Evolutionary conservation across 1,140 invertebrate genomes (phyloP).

Genomic region (Pararge aegeria): DNA sequence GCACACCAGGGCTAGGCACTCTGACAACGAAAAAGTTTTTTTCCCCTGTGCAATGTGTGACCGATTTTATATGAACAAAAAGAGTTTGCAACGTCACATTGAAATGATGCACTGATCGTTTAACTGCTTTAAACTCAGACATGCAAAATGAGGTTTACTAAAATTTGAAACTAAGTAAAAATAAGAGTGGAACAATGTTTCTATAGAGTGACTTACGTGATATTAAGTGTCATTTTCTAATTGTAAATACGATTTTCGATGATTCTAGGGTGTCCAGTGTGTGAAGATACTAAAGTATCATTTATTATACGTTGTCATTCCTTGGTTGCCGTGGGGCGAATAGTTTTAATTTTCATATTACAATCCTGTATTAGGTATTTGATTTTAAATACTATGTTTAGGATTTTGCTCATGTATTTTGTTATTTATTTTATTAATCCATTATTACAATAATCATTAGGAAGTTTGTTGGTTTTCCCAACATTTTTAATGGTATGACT

Average conservation of each 20-base stretch:
- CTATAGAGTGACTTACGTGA: slow-evolving; percentile 7
- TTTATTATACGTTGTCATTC: slow-evolving; percentile 48
- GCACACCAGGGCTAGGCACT: slow-evolving; percentile 79
- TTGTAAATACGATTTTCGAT: slow-evolving; percentile 38
- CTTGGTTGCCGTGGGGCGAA: slow-evolving; percentile 33
- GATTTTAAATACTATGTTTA: no score
- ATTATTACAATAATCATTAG: slow-evolving; percentile 31
- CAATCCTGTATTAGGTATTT: slow-evolving; percentile 41
- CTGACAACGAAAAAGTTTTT: slow-evolving; percentile 71
- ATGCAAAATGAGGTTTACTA: neutral
- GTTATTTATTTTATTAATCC: slow-evolving; percentile 60
- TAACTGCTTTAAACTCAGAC: neutral
- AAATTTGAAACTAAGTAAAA: neutral
- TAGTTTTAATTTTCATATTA: slow-evolving; percentile 36
- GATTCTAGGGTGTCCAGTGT: slow-evolving; percentile 10
- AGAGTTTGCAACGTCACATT: slow-evolving; percentile 76
- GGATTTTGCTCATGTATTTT: slow-evolving; percentile 50
- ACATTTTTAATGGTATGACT: slow-evolving; percentile 14
- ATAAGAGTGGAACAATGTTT: neutral
- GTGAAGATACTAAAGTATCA: slow-evolving; percentile 11
- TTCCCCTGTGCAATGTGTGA: slow-evolving; percentile 78
- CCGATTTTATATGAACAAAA: slow-evolving; percentile 77
- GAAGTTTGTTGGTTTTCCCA: slow-evolving; percentile 7
- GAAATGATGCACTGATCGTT: slow-evolving; percentile 68
- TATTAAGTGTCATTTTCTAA: slow-evolving; percentile 31